Base-by-base conservation (phyloP, 2,888 invertebrate species). In the Isoperla grammatica region DNA sequence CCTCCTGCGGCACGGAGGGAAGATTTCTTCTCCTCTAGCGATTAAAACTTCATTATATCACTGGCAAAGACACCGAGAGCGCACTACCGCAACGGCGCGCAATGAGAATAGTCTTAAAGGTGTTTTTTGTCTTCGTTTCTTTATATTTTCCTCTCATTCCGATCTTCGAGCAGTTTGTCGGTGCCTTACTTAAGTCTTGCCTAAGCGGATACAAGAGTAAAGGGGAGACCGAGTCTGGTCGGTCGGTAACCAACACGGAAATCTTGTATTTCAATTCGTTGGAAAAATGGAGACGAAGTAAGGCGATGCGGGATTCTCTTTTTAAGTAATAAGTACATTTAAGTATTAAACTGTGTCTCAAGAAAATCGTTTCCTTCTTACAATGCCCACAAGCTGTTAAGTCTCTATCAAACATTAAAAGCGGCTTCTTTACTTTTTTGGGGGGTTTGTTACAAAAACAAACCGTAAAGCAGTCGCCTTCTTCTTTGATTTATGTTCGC, bases 1-100 rank as follows among this genome's bases (percentile, higher is more conserved):
- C 48, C 37, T 17, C 40, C 43, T 37, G 29, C 39, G 57, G 49
- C 53, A 50, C 50, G 48, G 50, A 60, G 49, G 57, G 57, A 46
- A 61, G 57, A 61, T 57, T 61, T 60, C 61, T 54, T 60, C 53
- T 60, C 54, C 45, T 57, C 43, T 50, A 70, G 72, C 74, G 75
- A 75, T 75, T 75, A 75, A 75, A 75, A 74, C 74, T 74, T 75
- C 74, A 73, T 74, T 73, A 73, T 74, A 74, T 74, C 74, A 73
- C 59, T 59, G 39, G 53, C 53, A 53, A 53, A 53, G 53, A 53
- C 53, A 53, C 39, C 37, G 37, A 39, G 53, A 37, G 35, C 39
- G 17, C 19, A 37, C 53, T 5, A 5, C 37, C 39, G 53, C 53
- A 35, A 53, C 53, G 29, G 5, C 53, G 53, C 53, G 35, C 35